Base-by-base conservation (phyloP, 2,888 invertebrate genomes). In the Platerodrilus igneus region DNA sequence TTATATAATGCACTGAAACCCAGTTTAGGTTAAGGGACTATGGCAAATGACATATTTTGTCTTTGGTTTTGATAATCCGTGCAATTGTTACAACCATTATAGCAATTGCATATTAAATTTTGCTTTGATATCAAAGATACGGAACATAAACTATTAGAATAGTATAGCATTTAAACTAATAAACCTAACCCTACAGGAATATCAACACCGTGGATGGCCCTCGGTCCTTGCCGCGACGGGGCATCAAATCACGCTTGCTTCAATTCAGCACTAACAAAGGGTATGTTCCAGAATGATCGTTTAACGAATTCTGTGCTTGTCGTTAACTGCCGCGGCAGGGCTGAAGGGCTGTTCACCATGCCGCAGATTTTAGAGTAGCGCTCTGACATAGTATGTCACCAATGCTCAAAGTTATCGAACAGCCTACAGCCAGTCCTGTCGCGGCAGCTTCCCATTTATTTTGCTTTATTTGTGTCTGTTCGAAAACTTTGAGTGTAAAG, bases 221-320 rank as follows among this genome's bases (percentile, higher is more conserved):
- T 73, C 83, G 85, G 80, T 86, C 86, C 76, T 79, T 87, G 79
- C 87, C 86, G 71, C 81, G 86, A 68, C 83, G 88, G 71, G 87
- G 87, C 68, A 84, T 88, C 75, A 89, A 88, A 75, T 89, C 90
- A 65, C 83, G 91, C 65, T 81, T 90, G 64, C 82, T 89, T 70
- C 88, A 88, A 78, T 88, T 89, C 79, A 83, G 79, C 75, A 86
- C 86, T 66, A 86, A 85, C 74, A 76, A 79, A 77, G 90, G 90
- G 91, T 90, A 86, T 76, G 83, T 82, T 71, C 66, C 65, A 64
- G 27, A 33, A n/a, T n/a, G n/a, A n/a, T n/a, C n/a, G n/a, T n/a
- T n/a, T n/a, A n/a, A 47, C 47, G 37, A 35, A 31, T 25, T 43
- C 41, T 36, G 26, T 28, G 16, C n/a, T 34, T 34, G 37, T 41